Evolutionary conservation across 2,113 vertebrate genomes (phyloP).

Genomic region (Gallinago jamesoni): DNA sequence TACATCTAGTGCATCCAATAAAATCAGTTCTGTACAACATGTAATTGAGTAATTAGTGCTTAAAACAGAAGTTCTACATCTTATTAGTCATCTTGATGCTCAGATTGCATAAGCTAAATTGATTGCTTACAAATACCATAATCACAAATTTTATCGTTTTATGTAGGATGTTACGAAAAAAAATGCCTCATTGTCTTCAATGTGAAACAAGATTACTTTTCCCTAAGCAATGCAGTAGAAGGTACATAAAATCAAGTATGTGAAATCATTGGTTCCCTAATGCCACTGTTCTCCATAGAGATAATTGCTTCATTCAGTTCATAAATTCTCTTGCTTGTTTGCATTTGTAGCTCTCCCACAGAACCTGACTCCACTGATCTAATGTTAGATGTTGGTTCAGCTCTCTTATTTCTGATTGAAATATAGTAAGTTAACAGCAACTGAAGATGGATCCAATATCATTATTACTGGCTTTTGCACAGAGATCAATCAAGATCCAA

Average conservation of each 20-base stretch:
- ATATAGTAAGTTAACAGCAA: neutral
- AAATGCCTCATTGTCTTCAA: slow-evolving; percentile 15
- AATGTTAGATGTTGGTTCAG: neutral
- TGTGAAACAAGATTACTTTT: slow-evolving; percentile 35
- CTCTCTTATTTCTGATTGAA: slow-evolving; percentile 3
- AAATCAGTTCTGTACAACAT: neutral
- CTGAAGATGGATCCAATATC: neutral
- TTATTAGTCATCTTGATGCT: slow-evolving; percentile 13
- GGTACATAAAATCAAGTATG: slow-evolving; percentile 46
- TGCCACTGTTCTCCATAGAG: slow-evolving; percentile 17
- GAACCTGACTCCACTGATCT: neutral
- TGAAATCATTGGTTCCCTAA: slow-evolving; percentile 34
- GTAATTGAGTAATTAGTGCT: slow-evolving; percentile 19
- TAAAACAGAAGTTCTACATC: slow-evolving; percentile 5
- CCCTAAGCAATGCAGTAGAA: slow-evolving; percentile 10
- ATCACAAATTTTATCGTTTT: slow-evolving; percentile 15
- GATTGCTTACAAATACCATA: slow-evolving; percentile 40
- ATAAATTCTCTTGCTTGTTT: slow-evolving; percentile 60
- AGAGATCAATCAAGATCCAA: neutral
- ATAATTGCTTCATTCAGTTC: slow-evolving; percentile 50
- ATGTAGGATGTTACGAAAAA: slow-evolving; percentile 26
- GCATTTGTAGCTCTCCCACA: neutral
- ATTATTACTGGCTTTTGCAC: neutral
- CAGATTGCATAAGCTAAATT: slow-evolving; percentile 21
- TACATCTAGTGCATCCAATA: neutral